Base-by-base conservation (phyloP, 2,113 vertebrate species). In the Hemiprocne comata region DNA sequence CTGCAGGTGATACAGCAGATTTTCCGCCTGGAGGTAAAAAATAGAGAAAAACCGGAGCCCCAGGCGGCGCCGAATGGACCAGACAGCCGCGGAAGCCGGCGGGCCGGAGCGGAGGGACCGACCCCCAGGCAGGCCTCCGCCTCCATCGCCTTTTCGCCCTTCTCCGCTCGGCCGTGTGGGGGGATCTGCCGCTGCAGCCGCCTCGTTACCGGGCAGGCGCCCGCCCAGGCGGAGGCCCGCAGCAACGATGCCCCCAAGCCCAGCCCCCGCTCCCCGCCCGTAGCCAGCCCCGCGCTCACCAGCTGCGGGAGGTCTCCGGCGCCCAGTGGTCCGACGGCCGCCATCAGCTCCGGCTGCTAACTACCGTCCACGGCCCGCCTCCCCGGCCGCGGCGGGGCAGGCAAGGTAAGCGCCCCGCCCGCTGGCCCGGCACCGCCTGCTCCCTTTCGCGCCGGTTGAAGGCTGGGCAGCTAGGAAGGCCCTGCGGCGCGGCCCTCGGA, bases 1-100 rank as follows among this genome's bases (percentile, higher is more conserved):
- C 48, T 99, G 98, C 66, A 99, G 95, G 51, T 97, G 93, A 66
- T 96, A 97, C 94, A 99, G 97, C 48, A 98, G 97, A 60, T 96
- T 96, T 73, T 99, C 98, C 96, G 98, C 98, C 99, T 99, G 36
- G 10, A 15, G 65, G 40, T 1, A 7, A 6, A 16, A 12, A 51
- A 34, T 6, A 28, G 29, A 29, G 60, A 21, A 23, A 23, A 25
- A 38, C 54, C 4, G 34, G 10, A 65, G 16, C 44, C 36, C 17
- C 57, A 21, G n/a, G 20, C 20, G 25, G 42, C 40, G n/a, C 28
- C 36, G 33, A 40, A 21, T 20, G 40, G 64, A 12, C 40, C 40
- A 42, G 40, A 42, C 5, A 9, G 40, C 40, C 40, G 12, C 40
- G 14, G 40, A 42, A 9, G 40, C 40, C 40, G 40, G 40, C 40